Evolutionary conservation across 2,113 vertebrate genomes (phyloP).

Genomic region (Indri indri): DNA sequence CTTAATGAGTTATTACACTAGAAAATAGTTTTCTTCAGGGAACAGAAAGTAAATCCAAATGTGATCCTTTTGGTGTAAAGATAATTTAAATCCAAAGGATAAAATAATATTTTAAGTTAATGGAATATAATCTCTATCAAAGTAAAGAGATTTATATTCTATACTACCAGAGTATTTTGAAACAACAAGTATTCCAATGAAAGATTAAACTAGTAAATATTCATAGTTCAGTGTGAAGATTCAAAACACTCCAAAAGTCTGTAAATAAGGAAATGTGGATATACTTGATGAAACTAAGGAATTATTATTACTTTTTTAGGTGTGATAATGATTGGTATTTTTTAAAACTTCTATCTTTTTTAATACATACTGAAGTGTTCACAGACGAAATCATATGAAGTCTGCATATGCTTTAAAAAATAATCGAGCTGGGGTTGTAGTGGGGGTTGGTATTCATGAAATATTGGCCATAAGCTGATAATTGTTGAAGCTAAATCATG

Average conservation of each 20-base stretch:
- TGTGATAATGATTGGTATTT: neutral
- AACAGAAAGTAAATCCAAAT: neutral
- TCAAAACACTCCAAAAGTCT: neutral
- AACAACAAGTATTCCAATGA: neutral
- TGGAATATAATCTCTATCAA: neutral
- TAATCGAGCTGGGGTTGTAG: neutral
- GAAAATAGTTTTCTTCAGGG: neutral
- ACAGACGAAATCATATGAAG: neutral
- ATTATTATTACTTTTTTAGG: neutral
- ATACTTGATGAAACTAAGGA: neutral
- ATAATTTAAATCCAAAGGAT: neutral
- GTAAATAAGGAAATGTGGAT: neutral
- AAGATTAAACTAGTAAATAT: conserved; percentile 1
- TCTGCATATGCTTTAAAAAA: conserved; percentile 25
- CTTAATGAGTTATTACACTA: neutral
- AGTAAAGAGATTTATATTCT: neutral
- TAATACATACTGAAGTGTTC: neutral
- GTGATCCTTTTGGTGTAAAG: neutral
- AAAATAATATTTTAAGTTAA: neutral
- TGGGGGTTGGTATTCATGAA: neutral
- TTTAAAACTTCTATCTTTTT: neutral
- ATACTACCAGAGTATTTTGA: neutral
- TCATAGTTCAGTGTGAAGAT: neutral
- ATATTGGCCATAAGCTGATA: neutral
- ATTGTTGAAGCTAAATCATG: neutral